These are phyloP conservation scores for Sylvilagus floridanus DNA, from an alignment of 2,797 vertebrate genomes.

Conservation along the genomic window DNA sequence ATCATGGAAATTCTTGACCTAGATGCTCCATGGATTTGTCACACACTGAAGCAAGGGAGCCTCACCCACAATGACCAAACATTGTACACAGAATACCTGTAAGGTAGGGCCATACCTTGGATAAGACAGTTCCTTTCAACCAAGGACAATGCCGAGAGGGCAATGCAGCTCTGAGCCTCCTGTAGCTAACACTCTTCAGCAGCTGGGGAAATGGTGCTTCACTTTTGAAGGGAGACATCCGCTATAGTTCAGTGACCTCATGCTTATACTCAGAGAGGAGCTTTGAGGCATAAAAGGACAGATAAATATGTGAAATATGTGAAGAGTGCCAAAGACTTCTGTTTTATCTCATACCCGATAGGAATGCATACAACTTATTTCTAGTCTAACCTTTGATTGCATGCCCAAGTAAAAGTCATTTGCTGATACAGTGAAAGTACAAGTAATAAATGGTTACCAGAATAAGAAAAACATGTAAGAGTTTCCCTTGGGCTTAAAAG, in stretches of 20 bases:
- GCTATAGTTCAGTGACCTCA: accelerated
- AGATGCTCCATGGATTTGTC: not conserved
- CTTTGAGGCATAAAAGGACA: slow-evolving; percentile 66
- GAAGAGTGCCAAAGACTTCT: slow-evolving; percentile 59
- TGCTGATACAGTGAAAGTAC: slow-evolving; percentile 67
- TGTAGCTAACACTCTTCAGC: not conserved
- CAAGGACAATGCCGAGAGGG: not conserved
- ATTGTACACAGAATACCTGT: not conserved
- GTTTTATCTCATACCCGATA: slow-evolving; percentile 47
- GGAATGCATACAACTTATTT: slow-evolving; percentile 71
- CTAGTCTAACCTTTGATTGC: slow-evolving; percentile 31
- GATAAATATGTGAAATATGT: slow-evolving; percentile 51
- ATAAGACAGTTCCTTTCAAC: not conserved
- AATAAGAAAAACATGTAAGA: slow-evolving; percentile 61
- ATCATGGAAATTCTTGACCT: not conserved
- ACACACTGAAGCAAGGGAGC: not conserved
- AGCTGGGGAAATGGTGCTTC: not conserved
- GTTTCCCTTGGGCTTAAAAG: slow-evolving; percentile 60
- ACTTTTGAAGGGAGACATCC: not conserved
- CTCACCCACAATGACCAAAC: not conserved
- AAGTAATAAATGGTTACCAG: slow-evolving; percentile 57
- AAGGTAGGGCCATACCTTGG: not conserved
- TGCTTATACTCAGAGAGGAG: slow-evolving; percentile 30
- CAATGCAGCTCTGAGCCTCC: not conserved
- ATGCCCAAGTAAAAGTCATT: slow-evolving; percentile 76